Evolutionary conservation across 1,140 invertebrate genomes (phyloP), one percentile per base, ranked within the genome.

Genomic region (Drosophila persimilis): DNA sequence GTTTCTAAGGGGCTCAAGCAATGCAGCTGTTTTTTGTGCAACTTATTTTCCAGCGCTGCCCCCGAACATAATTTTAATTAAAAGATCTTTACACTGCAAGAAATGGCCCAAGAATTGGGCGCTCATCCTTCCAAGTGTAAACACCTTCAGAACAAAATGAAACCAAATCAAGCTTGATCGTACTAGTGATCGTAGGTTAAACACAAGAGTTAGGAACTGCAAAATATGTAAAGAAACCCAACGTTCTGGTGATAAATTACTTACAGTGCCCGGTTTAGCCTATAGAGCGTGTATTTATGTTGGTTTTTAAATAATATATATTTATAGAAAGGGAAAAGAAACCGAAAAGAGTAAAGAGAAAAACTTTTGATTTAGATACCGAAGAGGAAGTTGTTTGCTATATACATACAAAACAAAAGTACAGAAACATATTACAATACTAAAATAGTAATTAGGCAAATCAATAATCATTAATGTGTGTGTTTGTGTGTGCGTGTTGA

Each of bases 261-360:
- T 95, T 95, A 95, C 95, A 93, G 93, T 94, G 80, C 92, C 93
- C 59, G 94, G 94, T 92, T 95, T 95, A 89, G 95, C 95, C 95
- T 95, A 93, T 85, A 73, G 53, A 72, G 80, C 61, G 77, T 86
- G 81, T 85, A 65, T 74, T 59, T 74, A 75, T 52, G 51, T 72
- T 53, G 50, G 43, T 64, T 58, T 74, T 71, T 57, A 51, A 85
- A 84, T 77, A 74, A 86, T 73, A 57, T 54, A 59, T 78, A 56
- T 73, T 50, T 43, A 61, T 63, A 69, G 59, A 77, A 73, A 72
- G 64, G 72, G 63, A 53, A 79, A 75, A 67, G 69, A 74, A 81
- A 86, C 81, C 81, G 83, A 86, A 86, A 86, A 86, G 77, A 88
- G 78, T 75, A 86, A 86, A 86, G 77, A 86, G 71, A 88, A 81